Base-by-base conservation (phyloP, 2,888 invertebrate genomes). In the Pollenia griseotomentosa region DNA sequence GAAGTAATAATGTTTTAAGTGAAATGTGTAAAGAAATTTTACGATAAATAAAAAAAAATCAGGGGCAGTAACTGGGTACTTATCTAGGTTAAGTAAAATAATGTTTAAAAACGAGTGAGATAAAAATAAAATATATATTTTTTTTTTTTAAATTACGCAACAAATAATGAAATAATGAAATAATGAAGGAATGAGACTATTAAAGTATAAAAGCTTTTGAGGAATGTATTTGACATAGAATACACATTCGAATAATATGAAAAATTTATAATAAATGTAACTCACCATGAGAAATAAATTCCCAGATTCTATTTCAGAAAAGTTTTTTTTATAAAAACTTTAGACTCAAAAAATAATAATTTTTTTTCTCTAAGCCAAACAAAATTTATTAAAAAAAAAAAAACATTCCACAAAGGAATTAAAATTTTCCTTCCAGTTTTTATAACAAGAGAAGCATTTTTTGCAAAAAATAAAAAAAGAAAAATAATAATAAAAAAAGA, bases 1-100 rank as follows among this genome's bases (percentile, higher is more conserved):
- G 66, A 73, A 84, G 61, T 59, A 84, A 79, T 68, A 61, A 74
- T 74, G 59, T 74, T 79, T 84, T 68, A 84, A 79, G 73, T 68
- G 68, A 74, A 77, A 84, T 73, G 73, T 12, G 5, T 33, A 59
- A 73, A 73, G 46, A 59, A 59, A 6, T 65, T 33, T 33, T 33
- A 33, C 33, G 33, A 9, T 48, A 55, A 84, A 79, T 46, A 82
- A 61, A 74, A 33, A 33, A 61, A 79, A 66, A 84, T 80, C 61
- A 57, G 55, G 68, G 59, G 33, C 66, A 79, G 59, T 68, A 73
- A 57, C 63, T 73, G 70, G 48, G 23, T 78, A 42, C 42, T 44
- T 84, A 79, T 74, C 33, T 79, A 57, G 71, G 78, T 71, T 78
- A 78, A 83, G 44, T 71, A 46, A 66, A 57, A 61, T 74, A 2